Base-by-base conservation (phyloP, 2,888 invertebrate genomes). In the Acanthacorydalis orientalis region DNA sequence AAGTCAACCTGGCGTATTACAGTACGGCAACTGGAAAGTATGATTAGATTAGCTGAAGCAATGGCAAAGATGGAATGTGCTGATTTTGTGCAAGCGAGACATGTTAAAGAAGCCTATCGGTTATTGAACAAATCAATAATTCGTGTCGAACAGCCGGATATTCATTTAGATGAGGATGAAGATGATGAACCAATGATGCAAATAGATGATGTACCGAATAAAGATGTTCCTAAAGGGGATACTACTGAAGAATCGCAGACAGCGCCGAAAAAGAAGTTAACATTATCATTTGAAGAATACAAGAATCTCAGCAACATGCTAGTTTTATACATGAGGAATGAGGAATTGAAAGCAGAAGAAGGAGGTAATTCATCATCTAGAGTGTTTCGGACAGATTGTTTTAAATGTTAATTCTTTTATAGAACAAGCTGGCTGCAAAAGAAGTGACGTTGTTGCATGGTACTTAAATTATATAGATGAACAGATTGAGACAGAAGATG, bases 101-200 rank as follows among this genome's bases (percentile, higher is more conserved):
- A 98, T 61, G 97, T 97, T 0, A 80, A 82, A 58, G 96, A 96
- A 68, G 91, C 92, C 0, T 86, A 79, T 63, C 74, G 64, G 54
- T 73, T 98, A 51, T 69, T 98, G 32, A 96, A 93, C 66, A 95
- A 95, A 60, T 95, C 95, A 0, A 95, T 97, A 53, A 91, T 97
- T 54, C 78, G 96, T 37, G 95, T 98, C 14, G 97, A 97, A 59
- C 95, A 96, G 59, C 96, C 97, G 0, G 97, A 98, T 61, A 90
- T 98, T 46, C 84, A 91, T 61, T 68, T 97, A 51, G 89, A 89
- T 46, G 90, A 89, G 50, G 87, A 88, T 35, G 78, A 78, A 11
- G 74, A 77, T 12, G 70, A 74, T 23, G 65, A 68, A 53, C 74
- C 74, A 7, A 58, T 66, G 4, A 68, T 69, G 32, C 59, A 59